These are phyloP conservation scores for Podilymbus podiceps DNA, from an alignment of 2,113 vertebrate species.

Conservation along the genomic window DNA sequence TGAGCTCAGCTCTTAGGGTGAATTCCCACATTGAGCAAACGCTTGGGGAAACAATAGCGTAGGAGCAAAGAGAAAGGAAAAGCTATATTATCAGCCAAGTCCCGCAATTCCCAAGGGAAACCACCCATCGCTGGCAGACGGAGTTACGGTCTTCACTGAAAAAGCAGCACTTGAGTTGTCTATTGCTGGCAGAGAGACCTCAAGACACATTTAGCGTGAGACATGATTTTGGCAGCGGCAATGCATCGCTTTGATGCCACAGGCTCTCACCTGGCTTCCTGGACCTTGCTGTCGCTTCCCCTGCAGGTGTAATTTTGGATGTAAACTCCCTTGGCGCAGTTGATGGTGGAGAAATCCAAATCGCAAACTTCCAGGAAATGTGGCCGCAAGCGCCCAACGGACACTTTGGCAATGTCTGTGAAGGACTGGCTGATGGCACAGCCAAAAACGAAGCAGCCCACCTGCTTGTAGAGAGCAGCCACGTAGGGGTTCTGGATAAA, in stretches of 20 bases:
- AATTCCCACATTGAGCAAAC: slow-evolving; percentile 29
- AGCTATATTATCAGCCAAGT: background rate
- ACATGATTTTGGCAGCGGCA: background rate
- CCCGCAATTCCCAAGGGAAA: slow-evolving; percentile 5
- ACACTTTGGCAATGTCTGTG: slow-evolving; percentile 98
- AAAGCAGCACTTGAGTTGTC: background rate
- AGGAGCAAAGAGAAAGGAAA: slow-evolving; percentile 26
- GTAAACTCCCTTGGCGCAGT: slow-evolving; percentile 88
- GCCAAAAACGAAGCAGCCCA: slow-evolving; percentile 95
- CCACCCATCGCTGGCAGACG: fast-evolving
- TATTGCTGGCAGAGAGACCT: background rate
- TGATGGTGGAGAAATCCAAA: slow-evolving; percentile 84
- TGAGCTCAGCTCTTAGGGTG: background rate
- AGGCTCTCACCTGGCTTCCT: slow-evolving; percentile 88
- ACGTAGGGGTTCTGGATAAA: slow-evolving; percentile 93
- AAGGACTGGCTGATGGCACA: slow-evolving; percentile 97
- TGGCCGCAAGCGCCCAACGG: slow-evolving; percentile 94
- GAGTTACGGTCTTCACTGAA: background rate
- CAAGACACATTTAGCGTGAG: fast-evolving
- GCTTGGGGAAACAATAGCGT: background rate
- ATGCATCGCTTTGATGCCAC: fast-evolving
- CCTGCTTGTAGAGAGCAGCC: slow-evolving; percentile 93
- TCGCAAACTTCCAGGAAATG: slow-evolving; percentile 90
- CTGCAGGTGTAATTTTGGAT: slow-evolving; percentile 87
- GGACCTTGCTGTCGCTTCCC: slow-evolving; percentile 81